Evolutionary conservation across 2,113 vertebrate genomes (phyloP).

Genomic region (Chrysemys picta): DNA sequence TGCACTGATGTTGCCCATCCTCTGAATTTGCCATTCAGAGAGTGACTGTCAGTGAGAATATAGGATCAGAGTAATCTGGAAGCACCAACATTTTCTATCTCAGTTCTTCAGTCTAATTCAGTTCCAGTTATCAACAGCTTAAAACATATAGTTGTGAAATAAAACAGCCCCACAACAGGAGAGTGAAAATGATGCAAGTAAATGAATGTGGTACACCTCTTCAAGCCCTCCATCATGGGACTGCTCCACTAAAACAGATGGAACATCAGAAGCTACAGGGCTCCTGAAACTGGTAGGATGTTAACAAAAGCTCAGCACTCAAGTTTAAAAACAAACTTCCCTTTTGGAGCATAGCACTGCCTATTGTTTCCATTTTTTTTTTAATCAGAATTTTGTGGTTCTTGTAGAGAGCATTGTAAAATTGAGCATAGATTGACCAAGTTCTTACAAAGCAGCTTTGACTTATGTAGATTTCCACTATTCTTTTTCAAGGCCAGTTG

Average conservation of each 20-base stretch:
- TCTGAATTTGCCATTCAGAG: background rate
- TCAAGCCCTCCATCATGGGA: background rate
- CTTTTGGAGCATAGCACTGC: background rate
- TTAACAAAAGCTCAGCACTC: background rate
- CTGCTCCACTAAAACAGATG: background rate
- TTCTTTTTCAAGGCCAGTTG: background rate
- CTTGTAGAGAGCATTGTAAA: background rate
- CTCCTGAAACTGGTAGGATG: background rate
- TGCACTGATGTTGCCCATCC: background rate
- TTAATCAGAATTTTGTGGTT: rapidly evolving
- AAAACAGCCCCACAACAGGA: background rate
- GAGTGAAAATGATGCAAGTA: background rate
- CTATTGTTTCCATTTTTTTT: background rate
- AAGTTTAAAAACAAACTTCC: background rate
- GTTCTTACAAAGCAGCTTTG: background rate
- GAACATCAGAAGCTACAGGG: background rate
- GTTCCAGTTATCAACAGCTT: background rate
- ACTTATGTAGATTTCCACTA: background rate
- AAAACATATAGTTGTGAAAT: background rate
- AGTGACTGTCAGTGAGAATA: background rate
- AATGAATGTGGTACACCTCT: background rate
- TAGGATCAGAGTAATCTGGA: background rate
- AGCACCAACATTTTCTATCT: background rate
- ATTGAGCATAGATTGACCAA: background rate
- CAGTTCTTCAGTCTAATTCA: background rate